Conservation (phyloP, 2,113 vertebrate genomes). For the Zosterops japonicus region DNA sequence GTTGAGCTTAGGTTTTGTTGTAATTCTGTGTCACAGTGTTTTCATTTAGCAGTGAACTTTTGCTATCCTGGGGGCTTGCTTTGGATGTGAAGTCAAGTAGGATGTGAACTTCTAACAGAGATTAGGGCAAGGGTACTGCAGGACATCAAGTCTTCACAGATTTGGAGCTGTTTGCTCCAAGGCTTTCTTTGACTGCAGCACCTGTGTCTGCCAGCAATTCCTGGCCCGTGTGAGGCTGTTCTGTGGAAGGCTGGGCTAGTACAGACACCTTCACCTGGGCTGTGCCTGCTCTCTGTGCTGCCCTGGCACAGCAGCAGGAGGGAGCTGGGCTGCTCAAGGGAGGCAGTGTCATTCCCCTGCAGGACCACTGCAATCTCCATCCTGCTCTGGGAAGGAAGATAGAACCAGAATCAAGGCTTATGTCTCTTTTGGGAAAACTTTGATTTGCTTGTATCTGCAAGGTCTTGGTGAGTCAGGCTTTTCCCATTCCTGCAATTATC, state of each 20-base stretch:
- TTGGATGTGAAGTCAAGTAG: background rate
- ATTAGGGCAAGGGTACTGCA: background rate
- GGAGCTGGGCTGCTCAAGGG: background rate
- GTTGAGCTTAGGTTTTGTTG: background rate
- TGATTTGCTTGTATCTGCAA: background rate
- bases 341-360: background rate
- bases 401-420: background rate
- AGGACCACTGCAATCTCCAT: background rate
- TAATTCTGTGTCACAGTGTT: background rate
- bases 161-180: background rate
- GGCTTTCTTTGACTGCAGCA: background rate
- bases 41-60: background rate
- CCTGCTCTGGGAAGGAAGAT: background rate
- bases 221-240: background rate
- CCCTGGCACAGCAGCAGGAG: background rate
- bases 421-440: background rate
- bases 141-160: background rate
- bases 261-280: accelerated
- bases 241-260: background rate
- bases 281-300: background rate
- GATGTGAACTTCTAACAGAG: background rate
- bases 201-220: background rate
- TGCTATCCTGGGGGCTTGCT: background rate
- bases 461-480: background rate
- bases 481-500: background rate